Percentiles rank a stretch among this genome's conserved stretches.
Evolutionary conservation across 2,888 invertebrate species (phyloP).

Genomic region (Ornithoptera priamus): DNA sequence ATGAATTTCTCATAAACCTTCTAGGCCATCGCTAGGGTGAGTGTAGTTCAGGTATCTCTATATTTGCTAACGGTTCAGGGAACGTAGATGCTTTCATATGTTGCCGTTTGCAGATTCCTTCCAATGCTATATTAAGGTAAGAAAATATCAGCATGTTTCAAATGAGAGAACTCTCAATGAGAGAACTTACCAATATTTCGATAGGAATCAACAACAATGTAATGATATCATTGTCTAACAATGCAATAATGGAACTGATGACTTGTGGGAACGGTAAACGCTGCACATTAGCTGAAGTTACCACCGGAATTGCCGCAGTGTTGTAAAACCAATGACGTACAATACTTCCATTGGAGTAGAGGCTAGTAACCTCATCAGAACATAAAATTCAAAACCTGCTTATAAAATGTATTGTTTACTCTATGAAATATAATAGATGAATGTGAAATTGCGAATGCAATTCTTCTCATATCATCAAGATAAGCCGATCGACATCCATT

Average conservation of each 20-base stretch:
- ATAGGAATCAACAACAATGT: too few relatives aligned
- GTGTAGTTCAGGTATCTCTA: slow-evolving; percentile 35
- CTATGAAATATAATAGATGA: too few relatives aligned
- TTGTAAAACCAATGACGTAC: not conserved
- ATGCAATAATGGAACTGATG: too few relatives aligned
- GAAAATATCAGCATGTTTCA: not conserved
- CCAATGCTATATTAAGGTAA: not conserved
- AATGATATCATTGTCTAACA: not conserved
- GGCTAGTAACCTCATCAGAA: not conserved
- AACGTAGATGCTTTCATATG: not conserved
- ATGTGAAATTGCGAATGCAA: too few relatives aligned
- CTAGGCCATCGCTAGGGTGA: slow-evolving; percentile 60
- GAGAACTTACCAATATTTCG: not conserved
- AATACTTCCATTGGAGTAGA: not conserved
- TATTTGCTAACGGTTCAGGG: slow-evolving; percentile 33
- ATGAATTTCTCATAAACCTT: slow-evolving; percentile 73
- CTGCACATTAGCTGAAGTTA: too few relatives aligned
- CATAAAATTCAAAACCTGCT: too few relatives aligned
- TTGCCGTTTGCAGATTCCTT: not conserved
- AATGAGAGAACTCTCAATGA: not conserved
- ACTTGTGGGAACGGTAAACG: too few relatives aligned
- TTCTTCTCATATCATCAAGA: too few relatives aligned
- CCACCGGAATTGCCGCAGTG: not conserved
- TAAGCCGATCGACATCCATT: too few relatives aligned
- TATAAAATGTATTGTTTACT: too few relatives aligned